A percentile compares a stretch with the other conserved stretches of the same genome.
These are phyloP conservation scores for Pandion haliaetus DNA, from an alignment of 2,113 vertebrate genomes.

Conservation along the genomic window DNA sequence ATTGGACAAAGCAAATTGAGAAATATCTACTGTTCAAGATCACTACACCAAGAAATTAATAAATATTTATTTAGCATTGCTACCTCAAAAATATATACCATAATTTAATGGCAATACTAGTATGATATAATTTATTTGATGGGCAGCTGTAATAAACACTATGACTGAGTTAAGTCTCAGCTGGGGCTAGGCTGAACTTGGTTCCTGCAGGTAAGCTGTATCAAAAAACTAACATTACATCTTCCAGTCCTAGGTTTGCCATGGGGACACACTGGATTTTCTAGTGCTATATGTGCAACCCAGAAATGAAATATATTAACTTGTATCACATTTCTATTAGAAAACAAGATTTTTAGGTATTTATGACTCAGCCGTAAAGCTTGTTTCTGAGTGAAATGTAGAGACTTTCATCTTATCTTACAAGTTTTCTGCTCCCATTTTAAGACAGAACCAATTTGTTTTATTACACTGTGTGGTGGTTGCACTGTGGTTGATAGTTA, in stretches of 20 bases:
- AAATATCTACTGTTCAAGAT: not conserved
- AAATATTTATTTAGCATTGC: not conserved
- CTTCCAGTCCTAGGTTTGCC: not conserved
- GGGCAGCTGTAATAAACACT: not conserved
- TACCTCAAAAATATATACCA: not conserved
- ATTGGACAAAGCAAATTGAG: not conserved
- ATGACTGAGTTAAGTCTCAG: not conserved
- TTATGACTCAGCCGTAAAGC: slow-evolving; percentile 48
- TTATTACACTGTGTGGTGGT: not conserved
- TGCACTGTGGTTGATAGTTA: not conserved
- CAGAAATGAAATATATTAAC: slow-evolving; percentile 55
- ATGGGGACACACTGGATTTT: not conserved
- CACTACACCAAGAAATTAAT: not conserved
- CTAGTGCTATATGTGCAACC: not conserved
- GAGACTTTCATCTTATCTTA: slow-evolving; percentile 17
- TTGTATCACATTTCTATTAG: slow-evolving; percentile 40
- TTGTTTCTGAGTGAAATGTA: slow-evolving; percentile 17
- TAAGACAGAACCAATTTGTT: slow-evolving; percentile 9
- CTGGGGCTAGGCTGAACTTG: not conserved
- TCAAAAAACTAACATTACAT: not conserved
- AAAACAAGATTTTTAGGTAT: slow-evolving; percentile 28
- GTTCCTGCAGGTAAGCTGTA: not conserved
- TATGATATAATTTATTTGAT: not conserved
- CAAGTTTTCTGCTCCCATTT: slow-evolving; percentile 26
- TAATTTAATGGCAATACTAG: not conserved